Base-by-base conservation (phyloP, 2,888 invertebrate species). In the Amiota communis region DNA sequence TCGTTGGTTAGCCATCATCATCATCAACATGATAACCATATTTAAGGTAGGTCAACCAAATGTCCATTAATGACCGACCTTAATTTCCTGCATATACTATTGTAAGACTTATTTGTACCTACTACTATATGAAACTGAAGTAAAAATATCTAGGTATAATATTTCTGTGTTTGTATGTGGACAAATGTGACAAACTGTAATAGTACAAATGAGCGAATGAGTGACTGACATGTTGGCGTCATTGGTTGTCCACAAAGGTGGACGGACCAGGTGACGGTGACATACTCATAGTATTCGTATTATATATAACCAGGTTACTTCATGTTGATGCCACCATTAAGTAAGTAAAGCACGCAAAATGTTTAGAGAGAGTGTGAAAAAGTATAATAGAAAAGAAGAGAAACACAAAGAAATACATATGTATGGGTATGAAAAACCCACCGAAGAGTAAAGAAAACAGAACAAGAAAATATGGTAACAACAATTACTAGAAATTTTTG, bases 31-130 rank as follows among this genome's bases (percentile, higher is more conserved):
- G 4, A 15, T 77, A 77, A 77, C 77, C 77, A 77, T 71, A 56
- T 71, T 53, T 64, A 64, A 53, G 53, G 53, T 64, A 64, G 71
- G 51, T 64, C 64, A 67, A 56, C 68, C 59, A 36, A 72, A 72
- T 59, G 75, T 71, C 72, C 72, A 72, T 75, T 77, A 78, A 81
- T 70, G 77, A 59, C 75, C 78, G 84, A 84, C 83, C 83, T 81
- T 81, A 83, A 83, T 83, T 83, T 78, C 47, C 67, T 68, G 36
- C 51, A 23, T 46, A 63, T 46, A 46, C 61, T 13, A 12, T n/a
- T n/a, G 13, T 57, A 46, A 17, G n/a, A 47, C 64, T 67, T 51
- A 67, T 51, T 59, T 20, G 59, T 59, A 15, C 59, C 20, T 57
- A 17, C 17, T 15, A 23, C 23, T 2, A 36, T 36, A 36, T 36